Evolutionary conservation across 2,888 invertebrate genomes (phyloP), one percentile per base, ranked within the genome.

Genomic region (Mythimna lalbum): DNA sequence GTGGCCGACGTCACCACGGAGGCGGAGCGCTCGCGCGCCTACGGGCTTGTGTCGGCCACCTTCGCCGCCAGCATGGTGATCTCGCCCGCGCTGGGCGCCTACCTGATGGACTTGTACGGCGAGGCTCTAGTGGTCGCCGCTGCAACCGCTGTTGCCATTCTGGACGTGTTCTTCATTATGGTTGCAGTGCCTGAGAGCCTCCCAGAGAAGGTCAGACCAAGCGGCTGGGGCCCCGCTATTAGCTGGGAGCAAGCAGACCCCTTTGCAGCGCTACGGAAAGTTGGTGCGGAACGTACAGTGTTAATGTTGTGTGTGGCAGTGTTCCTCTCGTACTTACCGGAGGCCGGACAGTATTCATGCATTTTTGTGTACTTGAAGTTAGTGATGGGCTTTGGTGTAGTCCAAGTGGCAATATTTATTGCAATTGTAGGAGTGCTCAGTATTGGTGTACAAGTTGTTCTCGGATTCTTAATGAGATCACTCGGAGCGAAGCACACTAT

Each of bases 11-110:
- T 99, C 67, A 99, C 99, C 43, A 99, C 99, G 86, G 99, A 99
- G 90, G 98, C 98, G 89, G 99, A 99, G 93, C 97, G 99, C 72
- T 99, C 99, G 86, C 97, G 98, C 79, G 99, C 99, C 12, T 99
- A 99, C 94, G 99, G 99, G 67, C 96, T 99, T 90, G 99, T 99
- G n/a, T 99, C 99, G 33, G 99, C 99, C 39, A 99, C 99, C 69
- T 99, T 99, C 96, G 99, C 99, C 21, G 99, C 99, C 80, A 99
- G 99, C 92, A 98, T 99, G 97, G 99, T 99, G 61, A 99, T 99
- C 84, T 99, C 99, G 75, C 99, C 99, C 17, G 99, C 99, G 4
- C 96, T 99, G 67, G 99, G 99, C 69, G 98, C 98, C 73, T 98
- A 98, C 89, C 96, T 98, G 61, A 98, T 98, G 97, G 97, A 98